Evolutionary conservation across 1,140 invertebrate genomes (phyloP), one percentile per base, ranked within the genome.

Genomic region (Philotrypesis tridentata): DNA sequence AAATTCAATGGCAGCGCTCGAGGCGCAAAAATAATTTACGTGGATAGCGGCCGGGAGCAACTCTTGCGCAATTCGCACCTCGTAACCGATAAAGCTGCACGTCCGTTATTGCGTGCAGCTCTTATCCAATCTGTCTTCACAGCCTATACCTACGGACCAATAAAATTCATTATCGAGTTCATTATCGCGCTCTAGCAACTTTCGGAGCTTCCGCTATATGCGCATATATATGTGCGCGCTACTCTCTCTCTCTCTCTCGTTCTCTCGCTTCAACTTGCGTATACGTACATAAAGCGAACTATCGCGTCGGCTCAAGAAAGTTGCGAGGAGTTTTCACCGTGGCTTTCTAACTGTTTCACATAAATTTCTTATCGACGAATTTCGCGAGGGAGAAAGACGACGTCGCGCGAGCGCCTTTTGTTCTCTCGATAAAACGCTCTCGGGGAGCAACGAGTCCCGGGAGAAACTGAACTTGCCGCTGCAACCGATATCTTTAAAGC

Each of bases 341-440:
- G 40, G 76, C 76, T 78, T 68, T 78, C 74, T 79, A 79, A 79
- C 67, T 71, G 21, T 79, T 79, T 71, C 43, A 71, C 67, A 79
- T 79, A 71, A 71, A 79, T 79, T 79, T 61, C 77, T 79, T 70
- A 79, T 79, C 67, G 43, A 21, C 40, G 63, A 55, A 55, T 55
- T 78, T 78, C 76, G 27, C 63, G 48, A 78, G n/a, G n/a, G n/a
- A n/a, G 76, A 48, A n/a, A 29, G 21, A 29, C n/a, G 71, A 40
- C 40, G 40, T 37, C 61, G 31, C 11, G 1, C 43, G 43, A 48
- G 14, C 29, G 27, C 43, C 48, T 71, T 79, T 79, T 79, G 65
- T 71, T 79, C 65, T 60, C 65, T 60, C 67, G 77, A 79, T 79
- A 79, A 79, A 79, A 71, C 29, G 43, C 37, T 33, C 17, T 55